phyloP scores from a whole-genome alignment of 1,140 invertebrate species.

The Drosophila busckii region DNA sequence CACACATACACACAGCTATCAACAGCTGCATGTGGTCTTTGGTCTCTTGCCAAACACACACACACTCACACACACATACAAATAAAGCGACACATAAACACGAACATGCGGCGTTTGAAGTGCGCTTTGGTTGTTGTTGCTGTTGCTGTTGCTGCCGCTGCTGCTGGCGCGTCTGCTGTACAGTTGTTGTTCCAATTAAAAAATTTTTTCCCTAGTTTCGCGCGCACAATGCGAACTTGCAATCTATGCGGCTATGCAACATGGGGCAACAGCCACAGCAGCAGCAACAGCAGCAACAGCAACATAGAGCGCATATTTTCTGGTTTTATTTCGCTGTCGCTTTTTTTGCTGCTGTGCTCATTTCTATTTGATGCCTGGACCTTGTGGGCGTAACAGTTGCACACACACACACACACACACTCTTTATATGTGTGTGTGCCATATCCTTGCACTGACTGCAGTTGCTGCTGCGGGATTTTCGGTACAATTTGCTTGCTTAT shows the following conservation, averaged over 20 bases:
- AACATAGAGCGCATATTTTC: constrained; percentile 39
- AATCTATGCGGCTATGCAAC: constrained; percentile 52
- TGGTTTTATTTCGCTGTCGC: constrained; percentile 51
- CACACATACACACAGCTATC: neutral
- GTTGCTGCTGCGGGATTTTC: constrained; percentile 52
- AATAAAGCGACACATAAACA: constrained; percentile 23
- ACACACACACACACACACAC: too few species aligned
- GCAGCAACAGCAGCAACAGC: neutral
- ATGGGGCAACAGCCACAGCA: constrained; percentile 11
- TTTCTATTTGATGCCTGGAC: constrained; percentile 59
- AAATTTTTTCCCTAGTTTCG: constrained; percentile 72
- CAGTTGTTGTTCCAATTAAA: constrained; percentile 77
- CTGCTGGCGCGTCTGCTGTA: constrained; percentile 41
- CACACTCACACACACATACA: constrained; percentile 19
- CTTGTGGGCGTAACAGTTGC: constrained; percentile 51
- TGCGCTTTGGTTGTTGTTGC: constrained; percentile 49
- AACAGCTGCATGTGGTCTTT: constrained; percentile 49
- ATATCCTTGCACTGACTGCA: constrained; percentile 62
- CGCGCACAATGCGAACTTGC: constrained; percentile 70
- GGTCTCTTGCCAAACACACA: constrained; percentile 37
- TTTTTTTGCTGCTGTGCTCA: constrained; percentile 27
- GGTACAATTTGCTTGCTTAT: constrained; percentile 67
- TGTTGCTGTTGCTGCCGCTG: constrained; percentile 12
- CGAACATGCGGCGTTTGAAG: constrained; percentile 51
- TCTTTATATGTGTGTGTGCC: constrained; percentile 27